Evolutionary conservation across 2,797 vertebrate genomes (phyloP).

Genomic region (Emys orbicularis): DNA sequence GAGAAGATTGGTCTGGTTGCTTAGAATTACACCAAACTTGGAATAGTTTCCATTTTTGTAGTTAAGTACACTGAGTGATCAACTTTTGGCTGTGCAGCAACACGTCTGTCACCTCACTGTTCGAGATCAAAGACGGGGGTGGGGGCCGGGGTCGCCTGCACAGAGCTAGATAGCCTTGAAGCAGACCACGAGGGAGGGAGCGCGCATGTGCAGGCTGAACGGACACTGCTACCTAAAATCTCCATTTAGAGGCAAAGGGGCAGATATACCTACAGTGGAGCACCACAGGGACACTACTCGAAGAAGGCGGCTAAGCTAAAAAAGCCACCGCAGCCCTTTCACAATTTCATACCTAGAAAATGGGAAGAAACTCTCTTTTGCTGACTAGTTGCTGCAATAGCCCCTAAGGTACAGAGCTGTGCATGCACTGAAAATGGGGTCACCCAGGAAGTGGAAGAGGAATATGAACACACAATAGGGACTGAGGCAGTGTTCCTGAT

Average conservation of each 20-base stretch:
- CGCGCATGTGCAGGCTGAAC: not conserved
- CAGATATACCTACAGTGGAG: not conserved
- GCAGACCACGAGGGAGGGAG: not conserved
- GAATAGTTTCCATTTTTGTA: not conserved
- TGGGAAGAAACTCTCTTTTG: not conserved
- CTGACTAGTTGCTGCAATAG: not conserved
- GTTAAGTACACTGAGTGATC: not conserved
- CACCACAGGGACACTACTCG: not conserved
- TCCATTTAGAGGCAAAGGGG: not conserved
- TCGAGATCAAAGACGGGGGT: fast-evolving
- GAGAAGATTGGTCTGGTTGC: not conserved
- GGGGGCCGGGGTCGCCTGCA: too few relatives aligned
- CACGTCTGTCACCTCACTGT: not conserved
- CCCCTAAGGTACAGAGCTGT: not conserved
- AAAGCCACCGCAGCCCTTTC: not conserved
- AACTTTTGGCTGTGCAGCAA: not conserved
- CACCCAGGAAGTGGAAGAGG: conserved; percentile 37
- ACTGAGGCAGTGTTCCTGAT: not conserved
- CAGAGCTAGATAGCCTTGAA: not conserved
- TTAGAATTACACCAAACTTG: not conserved
- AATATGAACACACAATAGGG: conserved; percentile 20
- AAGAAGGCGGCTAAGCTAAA: not conserved
- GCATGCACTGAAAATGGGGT: not conserved
- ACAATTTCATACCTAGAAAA: not conserved
- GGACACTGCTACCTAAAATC: not conserved